Percentiles rank a stretch among this genome's conserved stretches.
phyloP scores from a whole-genome alignment of 2,113 vertebrate species.

The Microtus richardsoni region DNA sequence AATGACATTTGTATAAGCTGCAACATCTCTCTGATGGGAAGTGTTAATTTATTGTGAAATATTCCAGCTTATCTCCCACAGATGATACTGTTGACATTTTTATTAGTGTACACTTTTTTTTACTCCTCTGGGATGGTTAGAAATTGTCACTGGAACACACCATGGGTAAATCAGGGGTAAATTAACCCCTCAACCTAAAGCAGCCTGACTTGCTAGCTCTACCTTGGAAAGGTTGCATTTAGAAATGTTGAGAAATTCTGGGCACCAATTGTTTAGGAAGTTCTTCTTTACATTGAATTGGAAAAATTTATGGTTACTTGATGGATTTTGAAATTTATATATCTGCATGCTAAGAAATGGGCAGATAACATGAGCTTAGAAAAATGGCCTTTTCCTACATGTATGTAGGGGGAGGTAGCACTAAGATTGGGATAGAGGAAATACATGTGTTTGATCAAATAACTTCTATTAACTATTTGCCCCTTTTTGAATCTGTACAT shows the following conservation, averaged over 20 bases:
- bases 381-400: background rate
- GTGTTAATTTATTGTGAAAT: slow-evolving; percentile 74
- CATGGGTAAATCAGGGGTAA: background rate
- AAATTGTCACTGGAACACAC: slow-evolving; percentile 42
- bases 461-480: background rate
- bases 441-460: background rate
- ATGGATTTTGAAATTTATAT: slow-evolving; percentile 47
- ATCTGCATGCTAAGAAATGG: slow-evolving; percentile 16
- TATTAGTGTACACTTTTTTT: slow-evolving; percentile 62
- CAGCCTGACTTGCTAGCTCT: background rate
- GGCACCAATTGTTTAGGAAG: slow-evolving; percentile 11
- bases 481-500: background rate
- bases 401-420: background rate
- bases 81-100: slow-evolving; percentile 76
- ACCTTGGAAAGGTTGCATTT: background rate
- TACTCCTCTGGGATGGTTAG: slow-evolving; percentile 41
- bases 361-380: background rate
- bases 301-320: slow-evolving; percentile 43
- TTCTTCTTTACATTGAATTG: slow-evolving; percentile 37
- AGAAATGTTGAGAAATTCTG: slow-evolving; percentile 40
- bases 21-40: slow-evolving; percentile 55
- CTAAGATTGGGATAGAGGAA: background rate
- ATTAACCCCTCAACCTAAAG: slow-evolving; percentile 33
- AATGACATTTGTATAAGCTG: slow-evolving; percentile 66
- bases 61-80: slow-evolving; percentile 65